Conservation (phyloP, 2,888 invertebrate species). For the Baccha elongata region DNA sequence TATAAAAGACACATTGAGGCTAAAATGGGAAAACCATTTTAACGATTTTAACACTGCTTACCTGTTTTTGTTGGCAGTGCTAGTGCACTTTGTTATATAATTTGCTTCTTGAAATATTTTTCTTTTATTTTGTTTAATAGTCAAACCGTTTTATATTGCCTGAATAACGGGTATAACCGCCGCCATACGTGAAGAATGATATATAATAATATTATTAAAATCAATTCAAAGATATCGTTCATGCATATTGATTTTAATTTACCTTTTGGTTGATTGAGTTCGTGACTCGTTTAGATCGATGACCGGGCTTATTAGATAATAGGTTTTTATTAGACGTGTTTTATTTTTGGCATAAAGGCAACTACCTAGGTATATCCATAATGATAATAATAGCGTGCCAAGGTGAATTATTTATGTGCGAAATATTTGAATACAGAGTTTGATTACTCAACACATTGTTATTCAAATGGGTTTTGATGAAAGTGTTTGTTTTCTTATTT, state of each 20-base stretch:
- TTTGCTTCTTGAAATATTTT: conserved; percentile 40
- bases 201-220: conserved; percentile 40
- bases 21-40: conserved; percentile 37
- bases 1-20: conserved; percentile 21
- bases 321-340: conserved; percentile 14
- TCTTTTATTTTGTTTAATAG: conserved; percentile 1
- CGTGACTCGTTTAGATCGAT: conserved; percentile 31
- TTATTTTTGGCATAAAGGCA: conserved; percentile 7
- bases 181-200: conserved; percentile 48
- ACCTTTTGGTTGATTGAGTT: conserved; percentile 3
- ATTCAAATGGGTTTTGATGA: too few relatives aligned
- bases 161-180: conserved; percentile 60
- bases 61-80: conserved; percentile 48
- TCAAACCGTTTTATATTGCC: conserved; percentile 50
- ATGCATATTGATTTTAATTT: conserved; percentile 30
- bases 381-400: background rate
- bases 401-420: conserved; percentile 16
- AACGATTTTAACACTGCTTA: conserved; percentile 4
- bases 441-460: too few relatives aligned
- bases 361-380: too few relatives aligned
- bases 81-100: conserved; percentile 56
- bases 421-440: background rate
- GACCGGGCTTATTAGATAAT: conserved; percentile 51
- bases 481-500: too few relatives aligned
- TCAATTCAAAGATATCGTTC: conserved; percentile 18